These are phyloP conservation scores for Oreochromis grahami DNA, from an alignment of 2,797 vertebrate genomes.

Conservation along the genomic window DNA sequence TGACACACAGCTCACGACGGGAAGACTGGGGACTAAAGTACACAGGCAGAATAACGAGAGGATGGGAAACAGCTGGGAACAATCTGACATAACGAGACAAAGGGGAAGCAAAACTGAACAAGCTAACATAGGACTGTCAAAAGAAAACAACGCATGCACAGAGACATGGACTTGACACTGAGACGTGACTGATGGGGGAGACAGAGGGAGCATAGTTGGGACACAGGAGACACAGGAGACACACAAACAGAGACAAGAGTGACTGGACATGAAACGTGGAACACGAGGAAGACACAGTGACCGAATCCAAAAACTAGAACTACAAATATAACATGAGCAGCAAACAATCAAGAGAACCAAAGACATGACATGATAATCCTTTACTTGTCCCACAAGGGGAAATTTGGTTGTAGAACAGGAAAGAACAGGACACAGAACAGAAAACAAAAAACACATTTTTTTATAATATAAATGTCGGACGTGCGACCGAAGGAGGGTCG, in stretches of 20 bases:
- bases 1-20: not conserved
- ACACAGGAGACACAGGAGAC: not conserved
- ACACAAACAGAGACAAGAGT: not conserved
- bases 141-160: not conserved
- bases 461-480: too few species aligned
- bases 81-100: not conserved
- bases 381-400: too few species aligned
- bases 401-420: too few species aligned
- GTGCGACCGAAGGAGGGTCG: too few species aligned
- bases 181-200: not conserved
- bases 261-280: not conserved
- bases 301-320: not conserved
- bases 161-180: not conserved
- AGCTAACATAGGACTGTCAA: fast-evolving
- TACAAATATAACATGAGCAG: not conserved
- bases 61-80: not conserved
- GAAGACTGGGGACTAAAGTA: not conserved
- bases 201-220: not conserved
- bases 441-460: too few species aligned
- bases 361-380: not conserved
- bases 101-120: not conserved
- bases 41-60: not conserved
- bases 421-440: too few species aligned
- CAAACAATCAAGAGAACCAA: not conserved
- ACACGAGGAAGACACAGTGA: not conserved